Base-by-base conservation (phyloP, 2,888 invertebrate genomes). In the Ennomos fuscantarius region DNA sequence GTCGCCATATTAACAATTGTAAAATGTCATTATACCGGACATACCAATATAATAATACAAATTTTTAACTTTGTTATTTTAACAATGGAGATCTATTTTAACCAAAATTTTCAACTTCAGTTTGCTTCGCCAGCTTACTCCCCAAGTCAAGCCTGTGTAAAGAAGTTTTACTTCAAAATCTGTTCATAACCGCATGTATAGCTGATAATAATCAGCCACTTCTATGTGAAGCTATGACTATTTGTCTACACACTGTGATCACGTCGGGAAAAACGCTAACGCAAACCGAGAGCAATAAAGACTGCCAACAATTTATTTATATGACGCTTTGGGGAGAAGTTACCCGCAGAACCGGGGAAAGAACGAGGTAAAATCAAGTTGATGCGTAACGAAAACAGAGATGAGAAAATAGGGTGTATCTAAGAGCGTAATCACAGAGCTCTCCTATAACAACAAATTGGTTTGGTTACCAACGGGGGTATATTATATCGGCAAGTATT, bases 291-390 rank as follows among this genome's bases (percentile, higher is more conserved):
- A 67, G 89, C 84, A 88, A 90, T 90, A 89, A 92, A 89, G 89
- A 86, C 87, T 82, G 84, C 79, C 89, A 84, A 91, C 91, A 92
- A 92, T 92, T 91, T 92, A 91, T 92, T 91, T 92, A 89, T 92
- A 92, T 90, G 90, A 89, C 84, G 86, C 90, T 85, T 87, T 74
- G 73, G 91, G 91, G 91, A 89, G 86, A 87, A 87, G 83, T 91
- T 90, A 87, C 79, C 87, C 84, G 73, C 79, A 76, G 83, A 85
- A 78, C 83, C 75, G 76, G 77, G 74, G 76, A 75, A 80, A 72
- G 82, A 82, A 81, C 84, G 83, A 86, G 87, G 84, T 83, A 78
- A 82, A 89, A 90, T 90, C 87, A 86, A 89, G 84, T 89, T 88
- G 89, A 87, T 88, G 82, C 82, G 84, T 83, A 78, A 78, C 76